Evolutionary conservation across 2,888 invertebrate species (phyloP).

Genomic region (Colostygia pectinataria): DNA sequence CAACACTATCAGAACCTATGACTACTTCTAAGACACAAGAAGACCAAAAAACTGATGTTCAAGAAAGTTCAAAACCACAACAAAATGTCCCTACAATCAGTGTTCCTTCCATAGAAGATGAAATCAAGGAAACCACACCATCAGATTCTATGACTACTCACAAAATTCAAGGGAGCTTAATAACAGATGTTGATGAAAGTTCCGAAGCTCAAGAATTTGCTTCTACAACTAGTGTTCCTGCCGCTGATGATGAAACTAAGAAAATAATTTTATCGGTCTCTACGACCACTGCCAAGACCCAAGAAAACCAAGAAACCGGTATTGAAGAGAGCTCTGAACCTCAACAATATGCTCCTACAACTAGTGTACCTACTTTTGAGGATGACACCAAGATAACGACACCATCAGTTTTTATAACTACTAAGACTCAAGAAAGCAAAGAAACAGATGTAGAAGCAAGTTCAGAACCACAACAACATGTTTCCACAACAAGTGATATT

Average conservation of each 20-base stretch:
- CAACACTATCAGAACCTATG: constrained; percentile 6
- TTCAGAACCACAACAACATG: constrained; percentile 14
- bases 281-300: constrained; percentile 1
- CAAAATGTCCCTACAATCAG: constrained; percentile 14
- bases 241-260: constrained; percentile 11
- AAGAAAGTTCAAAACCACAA: constrained; percentile 3
- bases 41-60: background rate
- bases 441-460: background rate
- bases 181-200: background rate
- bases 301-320: background rate
- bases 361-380: too few relatives aligned
- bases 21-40: background rate
- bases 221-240: constrained; percentile 6
- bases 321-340: background rate
- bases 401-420: constrained; percentile 26
- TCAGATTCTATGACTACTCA: constrained; percentile 24
- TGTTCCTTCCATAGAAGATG: constrained; percentile 24
- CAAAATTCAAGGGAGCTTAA: constrained; percentile 8
- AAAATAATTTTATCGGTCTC: constrained; percentile 14
- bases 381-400: constrained; percentile 20
- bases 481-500: constrained; percentile 20
- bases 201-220: background rate
- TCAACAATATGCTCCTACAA: too few relatives aligned
- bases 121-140: constrained; percentile 22
- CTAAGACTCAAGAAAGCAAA: constrained; percentile 10